Evolutionary conservation across 2,797 vertebrate genomes (phyloP).

Genomic region (Gallirallus australis): DNA sequence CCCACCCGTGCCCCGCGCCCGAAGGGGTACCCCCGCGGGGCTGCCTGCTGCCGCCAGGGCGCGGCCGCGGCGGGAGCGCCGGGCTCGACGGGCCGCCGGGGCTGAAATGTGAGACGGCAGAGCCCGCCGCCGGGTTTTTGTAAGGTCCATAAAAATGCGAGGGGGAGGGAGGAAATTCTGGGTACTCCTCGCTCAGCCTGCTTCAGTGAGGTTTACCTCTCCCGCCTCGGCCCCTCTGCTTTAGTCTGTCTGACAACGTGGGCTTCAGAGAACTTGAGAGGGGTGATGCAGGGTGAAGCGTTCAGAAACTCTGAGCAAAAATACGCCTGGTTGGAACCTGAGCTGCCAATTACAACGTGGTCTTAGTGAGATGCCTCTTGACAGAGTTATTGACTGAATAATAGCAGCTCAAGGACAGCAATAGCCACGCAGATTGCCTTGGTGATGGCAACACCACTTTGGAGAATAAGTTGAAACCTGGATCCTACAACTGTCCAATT

Average conservation of each 20-base stretch:
- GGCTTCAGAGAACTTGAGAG: background rate
- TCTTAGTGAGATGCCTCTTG: background rate
- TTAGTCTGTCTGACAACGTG: background rate
- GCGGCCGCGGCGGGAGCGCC: fast-evolving
- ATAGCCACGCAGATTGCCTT: background rate
- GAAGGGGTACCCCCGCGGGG: fast-evolving
- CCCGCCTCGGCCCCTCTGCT: background rate
- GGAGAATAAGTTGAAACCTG: background rate
- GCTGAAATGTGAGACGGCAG: background rate
- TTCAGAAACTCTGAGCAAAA: background rate
- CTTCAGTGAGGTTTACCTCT: background rate
- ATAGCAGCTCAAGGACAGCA: background rate
- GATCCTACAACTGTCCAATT: background rate
- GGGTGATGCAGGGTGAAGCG: background rate
- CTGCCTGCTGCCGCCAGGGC: background rate
- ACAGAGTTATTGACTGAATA: background rate
- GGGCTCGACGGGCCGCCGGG: fast-evolving
- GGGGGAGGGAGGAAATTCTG: background rate
- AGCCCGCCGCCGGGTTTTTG: background rate
- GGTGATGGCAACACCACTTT: background rate
- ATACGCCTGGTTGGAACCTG: background rate
- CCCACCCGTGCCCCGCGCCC: background rate
- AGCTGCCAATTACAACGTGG: background rate
- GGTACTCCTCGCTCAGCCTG: background rate
- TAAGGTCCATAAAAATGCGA: background rate